Evolutionary conservation across 2,888 invertebrate species (phyloP), one percentile per base, ranked within the genome.

Genomic region (Chrysotoxum bicinctum): DNA sequence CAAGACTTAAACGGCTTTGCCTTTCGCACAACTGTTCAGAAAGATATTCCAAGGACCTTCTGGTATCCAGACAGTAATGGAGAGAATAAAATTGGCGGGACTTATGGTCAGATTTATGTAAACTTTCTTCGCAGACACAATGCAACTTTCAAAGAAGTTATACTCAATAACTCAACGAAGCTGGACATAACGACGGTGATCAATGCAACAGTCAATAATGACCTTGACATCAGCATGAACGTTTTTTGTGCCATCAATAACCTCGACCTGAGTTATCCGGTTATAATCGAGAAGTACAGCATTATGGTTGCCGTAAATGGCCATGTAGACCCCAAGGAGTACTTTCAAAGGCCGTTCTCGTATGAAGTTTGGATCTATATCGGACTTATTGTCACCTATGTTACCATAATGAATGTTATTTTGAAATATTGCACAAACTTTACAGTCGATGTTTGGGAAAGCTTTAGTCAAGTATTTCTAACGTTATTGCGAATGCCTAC

Each of bases 161-260:
- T 23, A 14, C 0, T 62, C 19, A 48, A 48, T 3, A 32, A 69
- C n/a, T 58, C 62, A 7, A 14, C 45, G 1, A 64, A 37, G 0
- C 8, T 21, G 0, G 66, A 58, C 43, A 77, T 82, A 12, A 9
- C 19, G 19, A 35, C 35, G 2, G 52, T 82, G 0, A 50, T 40
- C 6, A 48, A 64, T 21, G 82, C 76, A 19, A 77, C 72, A 5
- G 12, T 66, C 1, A 52, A 52, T 16, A 35, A 32, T 6, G 58
- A 70, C 0, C 14, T 81, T 21, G 82, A 82, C 30, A 72, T 82
- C 16, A 77, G 70, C 37, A 72, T 77, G 72, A 82, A 82, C 19
- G 64, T 45, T 1, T 64, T 64, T 14, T 64, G 64, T 45, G 14
- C 12, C 4, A 45, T 64, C 8, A 1, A 45, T 4, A 32, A 1